Conservation (phyloP, 2,888 invertebrate genomes). For the Adineta ricciae region DNA sequence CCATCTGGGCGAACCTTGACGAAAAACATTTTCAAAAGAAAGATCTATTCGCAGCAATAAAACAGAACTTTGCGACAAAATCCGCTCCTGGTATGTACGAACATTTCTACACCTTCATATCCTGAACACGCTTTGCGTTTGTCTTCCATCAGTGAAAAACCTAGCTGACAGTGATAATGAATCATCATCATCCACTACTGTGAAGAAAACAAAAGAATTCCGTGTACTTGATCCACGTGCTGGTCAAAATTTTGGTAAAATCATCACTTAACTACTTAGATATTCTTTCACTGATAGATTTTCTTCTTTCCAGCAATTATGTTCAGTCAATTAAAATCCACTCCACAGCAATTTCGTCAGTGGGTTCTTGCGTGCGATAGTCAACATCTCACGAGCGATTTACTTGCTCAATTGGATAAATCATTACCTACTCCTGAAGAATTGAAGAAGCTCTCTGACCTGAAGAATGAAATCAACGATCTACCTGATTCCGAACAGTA, state of each 20-base stretch:
- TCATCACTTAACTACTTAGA: no score
- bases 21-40: conserved; percentile 16
- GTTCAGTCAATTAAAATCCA: conserved; percentile 13
- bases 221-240: conserved; percentile 7
- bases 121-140: no score
- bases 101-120: not conserved
- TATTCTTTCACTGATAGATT: no score
- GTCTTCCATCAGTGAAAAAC: not conserved
- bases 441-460: not conserved
- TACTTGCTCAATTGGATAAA: conserved; percentile 18
- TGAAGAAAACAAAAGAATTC: conserved; percentile 5
- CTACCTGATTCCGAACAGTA: conserved; percentile 10
- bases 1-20: not conserved
- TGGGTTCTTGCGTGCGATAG: not conserved
- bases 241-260: conserved; percentile 16
- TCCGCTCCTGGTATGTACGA: not conserved
- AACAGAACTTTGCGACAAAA: conserved; percentile 6
- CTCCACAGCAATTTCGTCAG: conserved; percentile 12
- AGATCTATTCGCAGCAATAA: not conserved
- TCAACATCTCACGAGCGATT: conserved; percentile 5
- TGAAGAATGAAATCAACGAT: not conserved
- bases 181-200: not conserved
- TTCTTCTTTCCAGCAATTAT: not conserved
- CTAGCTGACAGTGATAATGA: not conserved
- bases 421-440: conserved; percentile 3